Conservation (phyloP, 2,113 vertebrate species). For the Phyllopteryx taeniolatus region DNA sequence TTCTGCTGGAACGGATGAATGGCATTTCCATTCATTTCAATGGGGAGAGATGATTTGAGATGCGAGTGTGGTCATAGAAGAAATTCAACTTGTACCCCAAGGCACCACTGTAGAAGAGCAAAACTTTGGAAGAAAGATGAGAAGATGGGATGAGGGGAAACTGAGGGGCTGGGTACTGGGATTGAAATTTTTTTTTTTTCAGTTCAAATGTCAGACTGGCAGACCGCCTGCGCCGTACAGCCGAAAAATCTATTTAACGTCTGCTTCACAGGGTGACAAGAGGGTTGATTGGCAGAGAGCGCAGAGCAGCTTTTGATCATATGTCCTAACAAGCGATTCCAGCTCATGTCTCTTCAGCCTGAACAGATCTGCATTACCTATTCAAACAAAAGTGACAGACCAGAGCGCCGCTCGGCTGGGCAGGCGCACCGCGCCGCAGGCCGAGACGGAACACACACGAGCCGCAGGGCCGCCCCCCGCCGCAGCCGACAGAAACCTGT, state of each 20-base stretch:
- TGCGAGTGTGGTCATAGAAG: too few species aligned
- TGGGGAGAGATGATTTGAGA: too few species aligned
- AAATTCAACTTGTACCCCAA: background rate
- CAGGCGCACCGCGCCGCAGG: conserved; percentile 64
- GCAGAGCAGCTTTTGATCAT: conserved; percentile 95
- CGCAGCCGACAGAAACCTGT: conserved; percentile 10
- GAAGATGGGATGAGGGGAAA: conserved; percentile 59
- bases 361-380: conserved; percentile 91
- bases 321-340: conserved; percentile 98
- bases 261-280: conserved; percentile 89
- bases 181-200: conserved; percentile 68
- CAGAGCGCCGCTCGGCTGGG: conserved; percentile 84
- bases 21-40: too few species aligned
- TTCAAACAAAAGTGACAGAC: conserved; percentile 97
- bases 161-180: conserved; percentile 69
- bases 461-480: background rate
- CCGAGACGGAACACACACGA: conserved; percentile 46
- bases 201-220: conserved; percentile 92
- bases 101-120: background rate
- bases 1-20: too few species aligned
- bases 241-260: conserved; percentile 92
- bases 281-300: conserved; percentile 95
- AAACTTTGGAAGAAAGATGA: conserved; percentile 29
- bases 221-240: conserved; percentile 79
- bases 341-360: conserved; percentile 90